Evolutionary conservation across 1,140 invertebrate species (phyloP).

Genomic region (Chionoecetes opilio): DNA sequence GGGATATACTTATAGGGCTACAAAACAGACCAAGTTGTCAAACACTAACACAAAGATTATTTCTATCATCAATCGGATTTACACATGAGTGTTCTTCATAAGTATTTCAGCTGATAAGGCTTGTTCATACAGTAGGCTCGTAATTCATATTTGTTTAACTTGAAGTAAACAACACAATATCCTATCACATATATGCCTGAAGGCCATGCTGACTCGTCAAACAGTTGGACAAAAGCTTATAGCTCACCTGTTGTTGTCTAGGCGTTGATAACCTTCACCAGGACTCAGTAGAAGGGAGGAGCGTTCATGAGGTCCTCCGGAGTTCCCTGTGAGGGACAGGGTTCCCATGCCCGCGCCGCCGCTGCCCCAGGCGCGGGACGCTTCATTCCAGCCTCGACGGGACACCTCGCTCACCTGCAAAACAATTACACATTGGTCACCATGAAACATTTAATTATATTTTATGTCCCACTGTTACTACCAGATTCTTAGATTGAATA

Average conservation of each 20-base stretch:
- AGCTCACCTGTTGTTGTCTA: constrained; percentile 71
- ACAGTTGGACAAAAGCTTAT: background rate
- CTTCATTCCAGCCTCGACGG: constrained; percentile 70
- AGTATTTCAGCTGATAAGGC: too few relatives aligned
- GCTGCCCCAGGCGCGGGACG: constrained; percentile 63
- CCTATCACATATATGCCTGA: too few relatives aligned
- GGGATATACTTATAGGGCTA: background rate
- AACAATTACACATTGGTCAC: background rate
- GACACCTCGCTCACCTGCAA: constrained; percentile 75
- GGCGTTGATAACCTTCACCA: constrained; percentile 73
- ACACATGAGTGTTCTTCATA: too few relatives aligned
- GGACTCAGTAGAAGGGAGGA: constrained; percentile 69
- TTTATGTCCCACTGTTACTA: background rate
- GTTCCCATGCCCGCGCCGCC: constrained; percentile 67
- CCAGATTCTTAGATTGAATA: background rate
- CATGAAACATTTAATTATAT: background rate
- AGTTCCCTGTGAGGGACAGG: constrained; percentile 58
- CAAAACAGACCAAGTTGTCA: background rate
- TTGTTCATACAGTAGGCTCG: too few relatives aligned
- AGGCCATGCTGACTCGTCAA: too few relatives aligned
- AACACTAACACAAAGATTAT: background rate
- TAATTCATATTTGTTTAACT: background rate
- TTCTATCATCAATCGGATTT: too few relatives aligned
- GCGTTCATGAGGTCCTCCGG: constrained; percentile 71
- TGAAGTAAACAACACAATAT: background rate